Evolutionary conservation across 2,113 vertebrate species (phyloP).

Genomic region (Argyrosomus japonicus): DNA sequence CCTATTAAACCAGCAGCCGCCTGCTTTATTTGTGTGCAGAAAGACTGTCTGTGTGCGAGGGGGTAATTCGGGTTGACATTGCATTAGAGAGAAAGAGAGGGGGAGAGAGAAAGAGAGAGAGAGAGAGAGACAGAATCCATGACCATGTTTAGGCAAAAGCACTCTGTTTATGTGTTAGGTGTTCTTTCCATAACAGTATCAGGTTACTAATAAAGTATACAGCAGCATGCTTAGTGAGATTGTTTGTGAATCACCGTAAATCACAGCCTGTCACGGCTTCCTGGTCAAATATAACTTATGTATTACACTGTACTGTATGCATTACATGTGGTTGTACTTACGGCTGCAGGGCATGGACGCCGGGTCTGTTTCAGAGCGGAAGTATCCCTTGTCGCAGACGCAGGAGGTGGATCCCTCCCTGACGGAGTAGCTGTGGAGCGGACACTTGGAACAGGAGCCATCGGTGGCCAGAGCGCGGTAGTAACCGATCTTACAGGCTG

Average conservation of each 20-base stretch:
- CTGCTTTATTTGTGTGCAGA: constrained; percentile 36
- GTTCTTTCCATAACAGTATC: not conserved
- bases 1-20: constrained; percentile 83
- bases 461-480: constrained; percentile 95
- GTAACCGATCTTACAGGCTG: constrained; percentile 97
- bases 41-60: constrained; percentile 22
- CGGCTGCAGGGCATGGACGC: constrained; percentile 96
- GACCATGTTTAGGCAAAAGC: constrained; percentile 6
- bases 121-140: constrained; percentile 15
- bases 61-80: constrained; percentile 31
- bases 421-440: constrained; percentile 94
- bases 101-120: constrained; percentile 6
- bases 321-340: constrained; percentile 82
- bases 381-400: constrained; percentile 94
- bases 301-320: not conserved
- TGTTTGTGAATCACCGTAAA: constrained; percentile 5
- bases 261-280: not conserved
- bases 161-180: constrained; percentile 9
- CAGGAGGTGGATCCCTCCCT: constrained; percentile 95
- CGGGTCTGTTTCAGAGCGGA: constrained; percentile 92
- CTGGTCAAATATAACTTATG: not conserved
- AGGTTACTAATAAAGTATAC: not conserved
- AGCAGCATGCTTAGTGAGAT: not conserved
- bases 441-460: constrained; percentile 92
- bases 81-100: constrained; percentile 13